Percentiles rank a stretch among this genome's conserved stretches.
Evolutionary conservation across 2,888 invertebrate species (phyloP).

Genomic region (Nipponacmea schrenckii): DNA sequence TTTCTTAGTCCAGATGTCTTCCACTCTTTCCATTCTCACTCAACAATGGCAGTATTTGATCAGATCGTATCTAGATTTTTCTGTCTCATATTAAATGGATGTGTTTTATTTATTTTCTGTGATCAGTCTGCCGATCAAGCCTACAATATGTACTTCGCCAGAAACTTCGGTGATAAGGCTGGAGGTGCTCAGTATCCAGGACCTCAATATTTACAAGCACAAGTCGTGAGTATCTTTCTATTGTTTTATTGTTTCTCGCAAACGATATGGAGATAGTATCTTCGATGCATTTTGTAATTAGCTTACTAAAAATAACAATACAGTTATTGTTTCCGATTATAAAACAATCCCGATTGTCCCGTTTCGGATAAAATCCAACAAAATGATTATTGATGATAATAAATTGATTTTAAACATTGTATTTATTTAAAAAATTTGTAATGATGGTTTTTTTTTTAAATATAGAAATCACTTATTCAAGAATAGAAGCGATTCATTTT

Average conservation of each 20-base stretch:
- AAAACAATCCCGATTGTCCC: neutral
- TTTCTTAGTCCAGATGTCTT: neutral
- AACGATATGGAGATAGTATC: neutral
- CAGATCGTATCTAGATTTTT: too few relatives aligned
- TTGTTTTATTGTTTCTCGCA: neutral
- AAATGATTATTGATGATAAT: neutral
- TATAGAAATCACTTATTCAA: too few relatives aligned
- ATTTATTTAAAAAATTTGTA: too few relatives aligned
- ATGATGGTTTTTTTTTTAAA: neutral
- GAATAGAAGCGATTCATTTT: too few relatives aligned
- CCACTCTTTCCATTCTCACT: neutral
- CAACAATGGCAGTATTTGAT: neutral
- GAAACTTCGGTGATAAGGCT: conserved; percentile 41
- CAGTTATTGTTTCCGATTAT: neutral
- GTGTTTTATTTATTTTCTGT: neutral
- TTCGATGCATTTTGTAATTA: neutral
- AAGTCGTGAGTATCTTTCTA: conserved; percentile 44
- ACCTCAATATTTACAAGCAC: conserved; percentile 49
- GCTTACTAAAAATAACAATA: neutral
- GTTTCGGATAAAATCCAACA: neutral
- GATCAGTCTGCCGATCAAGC: conserved; percentile 50
- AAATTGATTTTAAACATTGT: too few relatives aligned
- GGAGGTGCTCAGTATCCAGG: conserved; percentile 38
- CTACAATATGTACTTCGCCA: conserved; percentile 44
- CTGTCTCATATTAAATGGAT: too few relatives aligned